A percentile compares a stretch with the other conserved stretches of the same genome.
These are phyloP conservation scores for Nebria salina DNA, from an alignment of 2,888 invertebrate genomes.

Conservation along the genomic window DNA sequence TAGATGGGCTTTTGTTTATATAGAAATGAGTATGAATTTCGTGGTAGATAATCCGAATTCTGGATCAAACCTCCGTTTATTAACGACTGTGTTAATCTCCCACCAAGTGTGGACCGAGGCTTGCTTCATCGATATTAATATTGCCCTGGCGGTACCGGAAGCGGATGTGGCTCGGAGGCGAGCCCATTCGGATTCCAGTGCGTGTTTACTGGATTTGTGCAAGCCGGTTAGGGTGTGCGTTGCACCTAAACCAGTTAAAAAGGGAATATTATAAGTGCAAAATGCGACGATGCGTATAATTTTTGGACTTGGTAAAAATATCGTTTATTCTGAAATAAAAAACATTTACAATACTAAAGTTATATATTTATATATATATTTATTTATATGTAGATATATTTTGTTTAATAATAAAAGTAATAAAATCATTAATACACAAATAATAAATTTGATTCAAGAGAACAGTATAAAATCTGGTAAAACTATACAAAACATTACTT, in stretches of 20 bases:
- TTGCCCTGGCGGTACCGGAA: conserved; percentile 80
- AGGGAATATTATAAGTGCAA: conserved; percentile 67
- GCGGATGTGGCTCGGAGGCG: conserved; percentile 63
- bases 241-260: conserved; percentile 87
- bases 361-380: conserved; percentile 40
- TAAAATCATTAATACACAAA: conserved; percentile 46
- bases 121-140: conserved; percentile 85
- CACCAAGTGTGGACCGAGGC: conserved; percentile 94
- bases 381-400: conserved; percentile 44
- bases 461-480: conserved; percentile 60
- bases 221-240: conserved; percentile 88
- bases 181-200: conserved; percentile 61
- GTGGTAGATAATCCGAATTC: conserved; percentile 64
- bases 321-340: conserved; percentile 46
- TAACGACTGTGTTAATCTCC: conserved; percentile 88
- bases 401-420: conserved; percentile 43
- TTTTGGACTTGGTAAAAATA: conserved; percentile 41
- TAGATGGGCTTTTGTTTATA: conserved; percentile 25
- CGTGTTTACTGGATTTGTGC: conserved; percentile 79
- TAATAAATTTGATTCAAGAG: conserved; percentile 43
- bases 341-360: neutral
- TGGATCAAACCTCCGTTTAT: conserved; percentile 73
- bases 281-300: neutral
- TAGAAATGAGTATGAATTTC: conserved; percentile 28
- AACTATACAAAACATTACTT: conserved; percentile 60